These are phyloP conservation scores for Rugalucina vietnamica DNA, from an alignment of 2,888 invertebrate species.

Conservation along the genomic window DNA sequence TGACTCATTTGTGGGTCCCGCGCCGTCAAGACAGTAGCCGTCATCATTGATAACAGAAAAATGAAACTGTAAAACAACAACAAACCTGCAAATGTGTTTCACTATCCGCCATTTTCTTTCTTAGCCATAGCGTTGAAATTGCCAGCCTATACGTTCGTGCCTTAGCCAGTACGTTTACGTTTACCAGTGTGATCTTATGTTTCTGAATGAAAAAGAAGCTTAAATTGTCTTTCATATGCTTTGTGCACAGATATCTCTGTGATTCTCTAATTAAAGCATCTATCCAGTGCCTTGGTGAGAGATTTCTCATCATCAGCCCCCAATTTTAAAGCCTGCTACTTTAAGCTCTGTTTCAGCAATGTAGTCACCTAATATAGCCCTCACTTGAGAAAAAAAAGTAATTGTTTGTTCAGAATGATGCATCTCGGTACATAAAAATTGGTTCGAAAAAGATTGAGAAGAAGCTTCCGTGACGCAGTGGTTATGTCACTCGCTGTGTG, in stretches of 20 bases:
- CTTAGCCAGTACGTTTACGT: too few species aligned
- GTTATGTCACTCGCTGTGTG: too few species aligned
- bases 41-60: too few species aligned
- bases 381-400: neutral
- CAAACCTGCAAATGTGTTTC: neutral
- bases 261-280: neutral
- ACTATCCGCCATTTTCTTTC: neutral
- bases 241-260: neutral
- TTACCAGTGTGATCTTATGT: too few species aligned
- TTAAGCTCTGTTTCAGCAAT: neutral
- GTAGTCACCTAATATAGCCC: neutral
- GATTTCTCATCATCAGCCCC: neutral
- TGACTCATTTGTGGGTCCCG: too few species aligned
- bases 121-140: too few species aligned
- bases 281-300: neutral
- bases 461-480: too few species aligned
- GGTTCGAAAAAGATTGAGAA: neutral
- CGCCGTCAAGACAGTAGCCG: too few species aligned
- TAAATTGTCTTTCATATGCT: conserved; percentile 1
- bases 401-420: neutral
- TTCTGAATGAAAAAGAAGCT: neutral
- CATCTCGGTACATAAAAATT: conserved; percentile 2
- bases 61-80: too few species aligned
- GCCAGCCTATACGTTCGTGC: too few species aligned
- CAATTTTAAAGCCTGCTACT: neutral